A percentile compares a stretch with the other conserved stretches of the same genome.
These are phyloP conservation scores for Porites cylindrica DNA, from an alignment of 92 coral and sea anemone species.

Conservation along the genomic window DNA sequence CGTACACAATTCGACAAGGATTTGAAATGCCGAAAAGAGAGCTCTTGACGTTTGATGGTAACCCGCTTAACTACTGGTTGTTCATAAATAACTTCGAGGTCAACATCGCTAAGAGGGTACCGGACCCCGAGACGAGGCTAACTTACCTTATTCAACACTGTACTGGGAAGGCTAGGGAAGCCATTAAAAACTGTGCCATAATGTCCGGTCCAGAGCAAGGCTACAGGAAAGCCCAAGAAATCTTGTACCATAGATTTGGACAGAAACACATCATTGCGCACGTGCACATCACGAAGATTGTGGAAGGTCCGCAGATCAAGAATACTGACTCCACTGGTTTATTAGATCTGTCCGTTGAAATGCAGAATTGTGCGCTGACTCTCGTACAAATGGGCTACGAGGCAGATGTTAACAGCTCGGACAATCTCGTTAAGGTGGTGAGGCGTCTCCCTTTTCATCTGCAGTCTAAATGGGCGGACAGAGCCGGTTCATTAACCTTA, in stretches of 20 bases:
- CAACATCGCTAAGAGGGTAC: too few species aligned
- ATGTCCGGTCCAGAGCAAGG: slow-evolving; percentile 40
- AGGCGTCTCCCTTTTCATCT: slow-evolving; percentile 43
- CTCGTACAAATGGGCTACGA: slow-evolving; percentile 43
- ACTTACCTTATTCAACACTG: slow-evolving; percentile 57
- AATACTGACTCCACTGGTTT: slow-evolving; percentile 27
- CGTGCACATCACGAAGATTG: slow-evolving; percentile 26
- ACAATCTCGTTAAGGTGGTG: slow-evolving; percentile 37
- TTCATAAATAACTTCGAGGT: too few species aligned
- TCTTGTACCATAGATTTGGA: slow-evolving; percentile 39
- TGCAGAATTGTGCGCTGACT: slow-evolving; percentile 58
- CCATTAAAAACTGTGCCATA: slow-evolving; percentile 47
- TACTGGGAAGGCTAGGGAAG: slow-evolving; percentile 32
- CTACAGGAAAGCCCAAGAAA: slow-evolving; percentile 44
- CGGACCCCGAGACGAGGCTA: too few species aligned
- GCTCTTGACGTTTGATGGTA: slow-evolving; percentile 56
- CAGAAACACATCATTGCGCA: slow-evolving; percentile 41
- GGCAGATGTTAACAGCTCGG: slow-evolving; percentile 48
- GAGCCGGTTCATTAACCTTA: slow-evolving; percentile 35
- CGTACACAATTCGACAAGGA: neutral
- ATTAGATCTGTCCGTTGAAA: slow-evolving; percentile 33
- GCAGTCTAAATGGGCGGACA: slow-evolving; percentile 42
- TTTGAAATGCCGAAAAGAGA: slow-evolving; percentile 31
- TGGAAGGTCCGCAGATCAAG: slow-evolving; percentile 30
- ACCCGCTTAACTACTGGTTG: slow-evolving; percentile 41